Conservation (phyloP, 2,797 vertebrate species). For the Acipenser ruthenus region DNA sequence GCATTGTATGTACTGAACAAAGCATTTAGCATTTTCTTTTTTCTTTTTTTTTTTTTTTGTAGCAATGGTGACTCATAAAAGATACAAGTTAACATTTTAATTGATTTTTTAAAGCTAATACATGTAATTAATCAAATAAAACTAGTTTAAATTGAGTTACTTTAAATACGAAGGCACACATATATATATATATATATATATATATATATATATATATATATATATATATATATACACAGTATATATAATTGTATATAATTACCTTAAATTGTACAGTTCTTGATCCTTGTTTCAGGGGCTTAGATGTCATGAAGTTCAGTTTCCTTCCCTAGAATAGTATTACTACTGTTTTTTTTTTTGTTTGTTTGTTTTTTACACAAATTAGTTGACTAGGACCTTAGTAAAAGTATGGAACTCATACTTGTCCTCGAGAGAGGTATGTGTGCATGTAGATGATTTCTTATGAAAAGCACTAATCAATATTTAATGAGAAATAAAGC, state of each 20-base stretch:
- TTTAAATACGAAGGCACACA: neutral
- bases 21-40: too few species aligned
- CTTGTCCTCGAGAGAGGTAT: slow-evolving; percentile 14
- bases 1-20: too few species aligned
- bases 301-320: slow-evolving; percentile 1
- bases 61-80: too few species aligned
- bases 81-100: neutral
- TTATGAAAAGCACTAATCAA: slow-evolving; percentile 57
- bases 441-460: slow-evolving; percentile 22
- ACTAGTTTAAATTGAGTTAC: too few species aligned
- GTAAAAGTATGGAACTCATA: slow-evolving; percentile 15
- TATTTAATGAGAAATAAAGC: slow-evolving; percentile 63
- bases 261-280: neutral
- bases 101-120: neutral
- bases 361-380: neutral
- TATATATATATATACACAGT: neutral
- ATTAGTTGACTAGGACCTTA: slow-evolving; percentile 11
- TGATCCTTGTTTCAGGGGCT: neutral
- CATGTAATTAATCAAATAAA: too few species aligned
- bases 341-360: neutral
- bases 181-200: neutral
- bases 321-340: neutral
- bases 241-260: neutral
- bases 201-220: neutral
- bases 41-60: too few species aligned